Evolutionary conservation across 92 coral and sea anemone genomes (phyloP), one percentile per base, ranked within the genome.

Genomic region (Porites evermanni): DNA sequence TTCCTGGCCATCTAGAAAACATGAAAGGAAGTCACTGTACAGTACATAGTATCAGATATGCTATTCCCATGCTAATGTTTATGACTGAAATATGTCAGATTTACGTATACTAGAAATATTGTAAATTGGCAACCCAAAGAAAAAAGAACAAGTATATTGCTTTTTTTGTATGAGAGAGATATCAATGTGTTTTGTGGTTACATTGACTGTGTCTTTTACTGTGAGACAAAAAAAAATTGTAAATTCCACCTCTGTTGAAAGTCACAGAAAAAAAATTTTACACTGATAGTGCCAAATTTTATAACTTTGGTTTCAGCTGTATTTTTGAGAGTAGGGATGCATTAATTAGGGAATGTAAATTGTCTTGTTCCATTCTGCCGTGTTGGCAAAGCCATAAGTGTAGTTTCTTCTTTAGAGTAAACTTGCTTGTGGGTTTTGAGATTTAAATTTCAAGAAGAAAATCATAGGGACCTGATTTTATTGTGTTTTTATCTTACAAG

Each of bases 371-470:
- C 26, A 21, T 79, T 79, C 38, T 66, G 67, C 50, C 38, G 6
- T 64, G 72, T 67, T 44, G 24, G 72, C 21, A 26, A 53, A 51
- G 38, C 74, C 52, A 79, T 79, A 14, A 79, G 84, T 0, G 51
- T 51, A 66, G 74, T 66, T 79, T 47, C 65, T 79, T 52, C 63
- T 66, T 79, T 50, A 21, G 64, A 66, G 47, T 79, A 67, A 53
- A 66, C 67, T 66, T 24, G 23, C 64, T 67, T 50, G 84, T 66
- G 64, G 53, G 80, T 67, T 52, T 79, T 67, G 66, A 72, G 52
- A 52, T 51, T 79, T 50, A 24, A 67, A 1, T 12, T 51, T 20
- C 8, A 32, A 61, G 64, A 79, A 79, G 53, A 29, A 8, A 52
- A 56, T 79, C 21, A 79, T 23, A 67, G 24, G 29, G 53, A 67